A percentile compares a stretch with the other conserved stretches of the same genome.
phyloP scores from a whole-genome alignment of 2,888 invertebrate species.

The Laspeyria flexula region DNA sequence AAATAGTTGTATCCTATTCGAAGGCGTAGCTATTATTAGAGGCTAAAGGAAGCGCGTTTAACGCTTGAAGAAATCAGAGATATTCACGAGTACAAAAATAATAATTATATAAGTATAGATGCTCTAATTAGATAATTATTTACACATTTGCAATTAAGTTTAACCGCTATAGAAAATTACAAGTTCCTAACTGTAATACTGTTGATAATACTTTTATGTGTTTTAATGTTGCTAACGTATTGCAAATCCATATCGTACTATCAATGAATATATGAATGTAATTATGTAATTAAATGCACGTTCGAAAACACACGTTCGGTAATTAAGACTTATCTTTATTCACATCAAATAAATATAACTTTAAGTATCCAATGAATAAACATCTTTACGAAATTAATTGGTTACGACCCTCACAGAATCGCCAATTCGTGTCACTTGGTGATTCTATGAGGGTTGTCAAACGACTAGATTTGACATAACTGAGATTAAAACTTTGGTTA shows the following conservation, averaged over 20 bases:
- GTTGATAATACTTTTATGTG: background rate
- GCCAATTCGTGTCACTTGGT: conserved; percentile 2
- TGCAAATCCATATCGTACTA: conserved; percentile 6
- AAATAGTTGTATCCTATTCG: too few relatives aligned
- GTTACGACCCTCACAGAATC: conserved; percentile 14
- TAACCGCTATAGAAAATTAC: background rate
- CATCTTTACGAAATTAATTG: conserved; percentile 27
- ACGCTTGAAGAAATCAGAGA: background rate
- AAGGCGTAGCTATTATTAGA: too few relatives aligned
- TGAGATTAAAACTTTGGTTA: background rate
- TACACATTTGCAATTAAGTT: background rate
- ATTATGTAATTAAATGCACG: conserved; percentile 21
- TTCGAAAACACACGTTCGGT: conserved; percentile 23
- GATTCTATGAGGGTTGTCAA: background rate
- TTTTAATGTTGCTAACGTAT: background rate
- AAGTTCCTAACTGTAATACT: background rate
- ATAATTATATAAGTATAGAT: background rate
- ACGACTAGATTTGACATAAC: background rate
- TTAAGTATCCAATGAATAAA: conserved; percentile 27
- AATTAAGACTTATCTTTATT: conserved; percentile 30
- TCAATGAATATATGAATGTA: conserved; percentile 4
- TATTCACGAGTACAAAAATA: background rate
- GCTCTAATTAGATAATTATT: background rate
- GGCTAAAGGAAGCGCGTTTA: background rate
- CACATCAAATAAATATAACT: conserved; percentile 22